Evolutionary conservation across 2,888 invertebrate species (phyloP), one percentile per base, ranked within the genome.

Genomic region (Anthophora plumipes): DNA sequence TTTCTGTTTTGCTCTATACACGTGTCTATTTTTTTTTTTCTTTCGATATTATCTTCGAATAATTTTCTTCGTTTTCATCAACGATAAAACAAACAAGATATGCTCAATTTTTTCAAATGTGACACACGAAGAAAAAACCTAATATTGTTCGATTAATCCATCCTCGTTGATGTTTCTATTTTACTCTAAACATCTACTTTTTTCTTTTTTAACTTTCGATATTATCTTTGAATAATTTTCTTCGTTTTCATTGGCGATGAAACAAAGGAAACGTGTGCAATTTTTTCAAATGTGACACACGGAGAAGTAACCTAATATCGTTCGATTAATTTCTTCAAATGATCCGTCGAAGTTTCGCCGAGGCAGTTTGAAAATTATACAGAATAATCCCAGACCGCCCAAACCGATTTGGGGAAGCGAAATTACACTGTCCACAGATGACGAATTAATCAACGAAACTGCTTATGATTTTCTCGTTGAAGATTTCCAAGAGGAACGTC

Each of bases 141-240:
- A 12, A 54, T 25, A 54, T 54, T 54, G 93, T 93, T 93, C 93
- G 93, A 93, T 93, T 93, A 25, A 52, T 93, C 93, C 93, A 93
- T 93, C 93, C 92, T 93, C 93, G 93, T 93, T 92, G 93, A 82
- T 86, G 86, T 89, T 85, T 80, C 66, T 67, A 37, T 9, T 37
- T 54, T 82, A 55, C 4, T 31, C 1, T 31, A 31, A 3, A 3
- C 31, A 31, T n/a, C n/a, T n/a, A n/a, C 17, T 41, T 4, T 61
- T 60, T n/a, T 31, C 46, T 57, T n/a, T 25, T 39, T 52, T 41
- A 14, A 25, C 9, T 46, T 6, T 22, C 31, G 43, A 5, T 31
- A 1, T 52, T 12, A 22, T 14, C 0, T 14, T 52, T 17, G n/a
- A 14, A 43, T 7, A 20, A 20, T 14, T 12, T 59, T 31, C 39